Percentiles rank a stretch among this genome's conserved stretches.
Conservation (phyloP, 1,140 invertebrate species). For the Oryzaephilus surinamensis region DNA sequence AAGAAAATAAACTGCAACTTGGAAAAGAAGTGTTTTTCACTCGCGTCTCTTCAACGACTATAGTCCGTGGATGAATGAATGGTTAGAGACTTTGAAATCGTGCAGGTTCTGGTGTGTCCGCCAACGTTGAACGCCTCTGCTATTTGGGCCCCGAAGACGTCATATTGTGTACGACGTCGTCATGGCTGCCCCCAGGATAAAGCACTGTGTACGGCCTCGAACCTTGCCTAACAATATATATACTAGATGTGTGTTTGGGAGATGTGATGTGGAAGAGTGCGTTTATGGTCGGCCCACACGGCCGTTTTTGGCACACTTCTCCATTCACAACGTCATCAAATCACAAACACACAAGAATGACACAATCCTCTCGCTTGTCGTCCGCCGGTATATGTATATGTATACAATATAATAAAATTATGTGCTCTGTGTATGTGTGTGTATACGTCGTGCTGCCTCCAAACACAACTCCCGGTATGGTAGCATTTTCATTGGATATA, state of each 20-base stretch:
- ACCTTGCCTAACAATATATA: no score
- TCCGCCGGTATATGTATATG: no score
- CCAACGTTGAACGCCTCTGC: conserved; percentile 27
- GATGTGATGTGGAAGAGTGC: no score
- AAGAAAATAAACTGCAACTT: not conserved
- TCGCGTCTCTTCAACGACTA: not conserved
- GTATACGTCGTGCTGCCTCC: no score
- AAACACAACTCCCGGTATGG: no score
- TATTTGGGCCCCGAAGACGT: conserved; percentile 2
- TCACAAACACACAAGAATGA: no score
- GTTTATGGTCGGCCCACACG: conserved; percentile 6
- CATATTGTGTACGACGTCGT: conserved; percentile 20
- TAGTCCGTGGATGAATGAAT: conserved; percentile 21
- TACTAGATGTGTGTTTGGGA: no score
- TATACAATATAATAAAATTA: no score
- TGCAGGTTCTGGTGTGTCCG: conserved; percentile 18
- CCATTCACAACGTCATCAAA: conserved; percentile 9
- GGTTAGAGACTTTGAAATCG: conserved; percentile 14
- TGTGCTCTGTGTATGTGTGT: no score
- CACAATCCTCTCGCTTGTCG: no score
- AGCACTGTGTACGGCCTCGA: conserved; percentile 11
- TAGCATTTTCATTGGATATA: no score
- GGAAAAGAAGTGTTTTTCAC: not conserved
- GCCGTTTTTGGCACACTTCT: conserved; percentile 14
- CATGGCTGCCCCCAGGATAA: conserved; percentile 16